Percentiles rank a stretch among this genome's conserved stretches.
Evolutionary conservation across 2,113 vertebrate species (phyloP).

Genomic region (Campylomormyrus numenius): DNA sequence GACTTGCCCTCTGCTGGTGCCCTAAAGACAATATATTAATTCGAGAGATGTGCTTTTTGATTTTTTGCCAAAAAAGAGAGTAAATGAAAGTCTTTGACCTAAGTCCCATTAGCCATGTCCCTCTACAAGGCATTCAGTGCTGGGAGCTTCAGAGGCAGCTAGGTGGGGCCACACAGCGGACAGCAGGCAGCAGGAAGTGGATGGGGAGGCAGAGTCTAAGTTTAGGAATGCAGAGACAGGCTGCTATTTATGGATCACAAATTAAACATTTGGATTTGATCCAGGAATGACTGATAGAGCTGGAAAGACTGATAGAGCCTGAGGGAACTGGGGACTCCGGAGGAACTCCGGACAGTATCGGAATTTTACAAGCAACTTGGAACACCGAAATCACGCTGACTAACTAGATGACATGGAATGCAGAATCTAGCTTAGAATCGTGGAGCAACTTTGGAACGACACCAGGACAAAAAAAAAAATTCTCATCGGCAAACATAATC

Average conservation of each 20-base stretch:
- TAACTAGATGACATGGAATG: neutral
- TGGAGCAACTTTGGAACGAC: neutral
- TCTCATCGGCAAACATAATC: neutral
- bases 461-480: neutral
- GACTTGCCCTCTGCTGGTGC: neutral
- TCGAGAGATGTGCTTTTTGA: neutral
- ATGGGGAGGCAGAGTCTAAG: neutral
- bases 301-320: neutral
- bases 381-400: neutral
- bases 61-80: neutral
- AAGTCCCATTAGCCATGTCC: neutral
- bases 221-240: slow-evolving; percentile 6
- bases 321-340: neutral
- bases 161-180: neutral
- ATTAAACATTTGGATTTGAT: neutral
- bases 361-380: neutral
- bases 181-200: slow-evolving; percentile 1
- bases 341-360: neutral
- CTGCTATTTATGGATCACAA: neutral
- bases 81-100: slow-evolving; percentile 7
- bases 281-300: neutral
- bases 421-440: neutral
- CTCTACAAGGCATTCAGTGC: neutral
- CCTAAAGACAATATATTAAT: neutral
- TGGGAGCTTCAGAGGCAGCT: neutral